phyloP scores from a whole-genome alignment of 2,113 vertebrate genomes.

The Lophotis ruficrista region DNA sequence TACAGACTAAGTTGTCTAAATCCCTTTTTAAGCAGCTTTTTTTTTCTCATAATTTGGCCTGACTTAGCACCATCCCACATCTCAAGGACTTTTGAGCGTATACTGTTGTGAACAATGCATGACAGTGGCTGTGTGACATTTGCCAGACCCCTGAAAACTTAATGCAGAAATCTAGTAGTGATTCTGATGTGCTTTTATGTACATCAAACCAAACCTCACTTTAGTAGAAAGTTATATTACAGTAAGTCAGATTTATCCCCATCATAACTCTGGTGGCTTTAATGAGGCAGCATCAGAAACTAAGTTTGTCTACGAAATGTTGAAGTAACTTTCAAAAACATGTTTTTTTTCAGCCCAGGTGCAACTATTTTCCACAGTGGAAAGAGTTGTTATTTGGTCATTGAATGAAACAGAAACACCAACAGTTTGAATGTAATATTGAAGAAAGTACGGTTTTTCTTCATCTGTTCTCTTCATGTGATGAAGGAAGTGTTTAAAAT shows the following conservation, averaged over 20 bases:
- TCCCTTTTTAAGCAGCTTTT: not conserved
- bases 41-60: constrained; percentile 14
- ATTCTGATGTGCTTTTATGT: constrained; percentile 12
- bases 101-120: not conserved
- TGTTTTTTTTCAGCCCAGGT: not conserved
- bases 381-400: not conserved
- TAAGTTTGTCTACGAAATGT: not conserved
- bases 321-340: not conserved
- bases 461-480: not conserved
- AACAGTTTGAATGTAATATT: not conserved
- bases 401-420: not conserved
- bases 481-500: not conserved
- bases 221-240: not conserved
- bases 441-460: not conserved
- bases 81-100: not conserved
- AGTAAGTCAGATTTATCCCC: not conserved
- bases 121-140: not conserved
- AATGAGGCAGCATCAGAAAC: not conserved
- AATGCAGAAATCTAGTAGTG: not conserved
- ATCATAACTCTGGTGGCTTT: not conserved
- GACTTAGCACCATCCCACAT: not conserved
- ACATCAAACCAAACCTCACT: not conserved
- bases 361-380: not conserved
- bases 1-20: not conserved
- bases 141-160: constrained; percentile 14